These are phyloP conservation scores for Spatulosminthurus flaviceps DNA, from an alignment of 2,888 invertebrate genomes.

Conservation along the genomic window DNA sequence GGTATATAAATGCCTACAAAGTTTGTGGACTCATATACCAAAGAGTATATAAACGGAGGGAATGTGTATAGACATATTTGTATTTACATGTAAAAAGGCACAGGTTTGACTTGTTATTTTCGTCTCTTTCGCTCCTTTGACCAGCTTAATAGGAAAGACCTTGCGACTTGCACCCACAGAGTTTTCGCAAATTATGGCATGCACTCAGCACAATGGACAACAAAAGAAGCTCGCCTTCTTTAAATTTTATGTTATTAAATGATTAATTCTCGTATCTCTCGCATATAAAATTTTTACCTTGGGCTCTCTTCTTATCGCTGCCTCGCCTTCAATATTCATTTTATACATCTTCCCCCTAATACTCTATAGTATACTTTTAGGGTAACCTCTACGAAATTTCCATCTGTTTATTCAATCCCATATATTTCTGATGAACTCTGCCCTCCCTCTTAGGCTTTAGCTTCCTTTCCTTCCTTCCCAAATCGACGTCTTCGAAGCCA, in stretches of 20 bases:
- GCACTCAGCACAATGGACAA: constrained; percentile 33
- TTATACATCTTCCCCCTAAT: neutral
- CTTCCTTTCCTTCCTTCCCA: constrained; percentile 37
- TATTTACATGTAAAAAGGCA: constrained; percentile 5
- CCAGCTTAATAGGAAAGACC: constrained; percentile 46
- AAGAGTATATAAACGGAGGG: neutral
- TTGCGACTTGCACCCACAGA: constrained; percentile 41
- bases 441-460: constrained; percentile 25
- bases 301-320: constrained; percentile 26
- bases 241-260: constrained; percentile 44
- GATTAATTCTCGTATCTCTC: constrained; percentile 42
- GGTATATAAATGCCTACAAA: neutral
- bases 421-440: neutral
- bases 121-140: constrained; percentile 36
- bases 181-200: constrained; percentile 39
- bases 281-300: constrained; percentile 43
- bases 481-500: constrained; percentile 72
- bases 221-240: constrained; percentile 46
- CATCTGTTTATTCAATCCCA: neutral
- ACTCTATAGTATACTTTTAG: neutral
- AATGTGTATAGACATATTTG: neutral
- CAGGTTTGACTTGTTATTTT: constrained; percentile 29
- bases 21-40: neutral
- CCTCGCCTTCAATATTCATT: constrained; percentile 16
- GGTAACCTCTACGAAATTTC: neutral